Conservation (phyloP, 2,888 invertebrate species). For the Trachelus troglodyta region DNA sequence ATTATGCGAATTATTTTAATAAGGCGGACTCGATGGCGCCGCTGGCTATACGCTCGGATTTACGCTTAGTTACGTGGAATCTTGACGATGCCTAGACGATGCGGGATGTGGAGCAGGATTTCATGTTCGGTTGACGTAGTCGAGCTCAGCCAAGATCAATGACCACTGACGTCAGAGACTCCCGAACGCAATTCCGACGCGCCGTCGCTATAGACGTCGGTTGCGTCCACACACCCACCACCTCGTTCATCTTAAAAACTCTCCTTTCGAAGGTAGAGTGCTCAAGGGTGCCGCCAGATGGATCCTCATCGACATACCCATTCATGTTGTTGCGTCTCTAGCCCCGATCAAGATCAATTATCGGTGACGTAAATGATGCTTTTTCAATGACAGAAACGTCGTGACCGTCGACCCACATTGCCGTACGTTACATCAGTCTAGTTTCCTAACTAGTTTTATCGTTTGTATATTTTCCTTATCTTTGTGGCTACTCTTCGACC, state of each 20-base stretch:
- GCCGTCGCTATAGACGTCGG: slow-evolving; percentile 49
- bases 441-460: too few species aligned
- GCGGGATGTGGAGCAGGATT: slow-evolving; percentile 7
- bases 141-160: slow-evolving; percentile 32
- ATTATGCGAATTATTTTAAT: slow-evolving; percentile 4
- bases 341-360: not conserved
- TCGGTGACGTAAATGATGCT: not conserved
- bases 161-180: slow-evolving; percentile 72
- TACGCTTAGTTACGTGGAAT: not conserved
- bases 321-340: not conserved
- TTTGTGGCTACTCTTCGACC: too few species aligned
- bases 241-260: not conserved
- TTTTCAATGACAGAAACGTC: not conserved
- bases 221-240: slow-evolving; percentile 63
- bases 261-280: not conserved
- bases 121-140: not conserved
- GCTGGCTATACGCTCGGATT: not conserved
- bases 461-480: too few species aligned
- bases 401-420: not conserved
- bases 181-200: slow-evolving; percentile 68
- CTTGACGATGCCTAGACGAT: not conserved
- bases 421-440: too few species aligned
- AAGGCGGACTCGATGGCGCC: slow-evolving; percentile 3
- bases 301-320: not conserved
- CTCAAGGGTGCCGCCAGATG: not conserved